Conservation (phyloP, 2,113 vertebrate species). For the Theropithecus gelada region DNA sequence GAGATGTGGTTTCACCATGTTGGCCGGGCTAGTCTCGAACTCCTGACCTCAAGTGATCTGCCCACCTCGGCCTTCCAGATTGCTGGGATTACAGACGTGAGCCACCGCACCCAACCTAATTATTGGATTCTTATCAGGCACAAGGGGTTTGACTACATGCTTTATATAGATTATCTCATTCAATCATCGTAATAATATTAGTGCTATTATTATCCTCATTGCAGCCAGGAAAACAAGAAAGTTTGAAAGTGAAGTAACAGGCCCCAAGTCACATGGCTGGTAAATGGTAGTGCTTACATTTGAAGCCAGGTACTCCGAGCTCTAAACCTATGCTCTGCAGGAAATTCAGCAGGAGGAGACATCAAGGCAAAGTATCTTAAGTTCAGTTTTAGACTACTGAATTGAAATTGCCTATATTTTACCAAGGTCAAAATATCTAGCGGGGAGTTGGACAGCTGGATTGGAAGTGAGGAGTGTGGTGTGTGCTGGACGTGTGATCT, state of each 20-base stretch:
- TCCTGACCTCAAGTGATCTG: too few relatives aligned
- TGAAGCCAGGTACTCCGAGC: neutral
- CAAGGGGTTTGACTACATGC: neutral
- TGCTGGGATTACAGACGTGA: too few relatives aligned
- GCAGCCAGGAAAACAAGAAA: neutral
- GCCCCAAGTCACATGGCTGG: neutral
- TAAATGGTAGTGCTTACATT: neutral
- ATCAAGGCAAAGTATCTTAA: neutral
- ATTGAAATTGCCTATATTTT: neutral
- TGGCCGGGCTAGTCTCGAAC: too few relatives aligned
- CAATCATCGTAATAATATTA: neutral
- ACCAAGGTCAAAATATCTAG: neutral
- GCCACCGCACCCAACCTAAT: neutral
- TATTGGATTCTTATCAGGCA: neutral
- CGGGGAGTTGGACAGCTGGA: neutral
- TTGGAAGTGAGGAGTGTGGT: neutral
- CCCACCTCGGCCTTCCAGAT: too few relatives aligned
- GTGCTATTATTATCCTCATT: neutral
- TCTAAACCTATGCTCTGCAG: neutral
- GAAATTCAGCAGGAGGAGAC: neutral
- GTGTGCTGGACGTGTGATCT: neutral
- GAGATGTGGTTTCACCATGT: too few relatives aligned
- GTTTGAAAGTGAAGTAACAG: neutral
- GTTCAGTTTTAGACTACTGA: neutral
- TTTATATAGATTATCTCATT: neutral